These are phyloP conservation scores for Drosophila atripex DNA, from an alignment of 2,888 invertebrate species.

Conservation along the genomic window DNA sequence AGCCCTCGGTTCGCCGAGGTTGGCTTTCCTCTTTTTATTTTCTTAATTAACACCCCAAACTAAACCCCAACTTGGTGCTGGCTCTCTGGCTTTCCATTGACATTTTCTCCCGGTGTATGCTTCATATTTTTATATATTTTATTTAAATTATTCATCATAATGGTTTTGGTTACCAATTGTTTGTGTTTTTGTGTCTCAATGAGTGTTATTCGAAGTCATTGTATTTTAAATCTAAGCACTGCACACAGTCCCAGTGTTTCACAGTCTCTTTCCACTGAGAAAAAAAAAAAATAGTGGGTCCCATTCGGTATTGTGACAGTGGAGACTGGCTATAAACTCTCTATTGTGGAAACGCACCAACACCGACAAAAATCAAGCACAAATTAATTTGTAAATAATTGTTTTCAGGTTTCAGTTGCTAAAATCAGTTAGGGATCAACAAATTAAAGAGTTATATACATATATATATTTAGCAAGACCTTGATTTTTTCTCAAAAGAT, in stretches of 20 bases:
- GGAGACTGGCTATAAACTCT: no score
- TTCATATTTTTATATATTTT: background rate
- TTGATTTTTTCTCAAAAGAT: slow-evolving; percentile 8
- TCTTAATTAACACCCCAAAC: slow-evolving; percentile 21
- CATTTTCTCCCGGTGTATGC: background rate
- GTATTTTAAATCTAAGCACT: slow-evolving; percentile 31
- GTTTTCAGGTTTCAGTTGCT: slow-evolving; percentile 4
- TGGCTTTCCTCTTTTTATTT: slow-evolving; percentile 10
- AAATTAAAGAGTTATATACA: background rate
- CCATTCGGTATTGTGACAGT: background rate
- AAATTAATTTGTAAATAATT: slow-evolving; percentile 25
- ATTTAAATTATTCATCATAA: slow-evolving; percentile 1
- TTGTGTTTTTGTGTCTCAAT: slow-evolving; percentile 42
- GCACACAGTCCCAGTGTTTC: slow-evolving; percentile 13
- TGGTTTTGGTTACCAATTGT: slow-evolving; percentile 42
- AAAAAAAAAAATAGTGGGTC: background rate
- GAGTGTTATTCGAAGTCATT: slow-evolving; percentile 34
- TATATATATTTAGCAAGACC: background rate
- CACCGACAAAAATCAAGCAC: slow-evolving; percentile 11
- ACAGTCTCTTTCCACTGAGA: slow-evolving; percentile 2
- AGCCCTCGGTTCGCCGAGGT: slow-evolving; percentile 7
- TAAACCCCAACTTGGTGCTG: slow-evolving; percentile 45
- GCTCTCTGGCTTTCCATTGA: slow-evolving; percentile 17
- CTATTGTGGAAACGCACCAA: background rate
- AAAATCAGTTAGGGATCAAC: slow-evolving; percentile 27